Evolutionary conservation across 2,888 invertebrate species (phyloP).

Genomic region (Brassicogethes aeneus): DNA sequence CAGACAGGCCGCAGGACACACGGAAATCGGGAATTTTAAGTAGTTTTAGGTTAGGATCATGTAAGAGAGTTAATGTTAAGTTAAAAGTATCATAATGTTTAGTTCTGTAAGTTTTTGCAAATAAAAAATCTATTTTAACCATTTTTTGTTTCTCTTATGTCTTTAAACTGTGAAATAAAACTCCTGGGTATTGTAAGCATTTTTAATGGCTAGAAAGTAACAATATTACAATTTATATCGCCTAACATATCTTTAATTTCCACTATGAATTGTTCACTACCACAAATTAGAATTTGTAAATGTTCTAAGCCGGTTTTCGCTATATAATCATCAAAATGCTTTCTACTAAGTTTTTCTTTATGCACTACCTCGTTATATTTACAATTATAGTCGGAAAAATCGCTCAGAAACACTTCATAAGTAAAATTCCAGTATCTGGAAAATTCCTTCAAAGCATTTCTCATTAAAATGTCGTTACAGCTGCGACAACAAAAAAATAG

Average conservation of each 20-base stretch:
- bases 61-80: too few relatives aligned
- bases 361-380: conserved; percentile 49
- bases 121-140: too few relatives aligned
- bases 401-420: conserved; percentile 50
- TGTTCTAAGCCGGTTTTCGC: conserved; percentile 27
- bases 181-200: too few relatives aligned
- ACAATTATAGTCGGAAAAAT: conserved; percentile 13
- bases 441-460: conserved; percentile 51
- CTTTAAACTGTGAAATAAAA: too few relatives aligned
- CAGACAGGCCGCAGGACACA: conserved; percentile 74
- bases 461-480: conserved; percentile 50
- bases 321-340: conserved; percentile 35
- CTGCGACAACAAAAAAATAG: conserved; percentile 55
- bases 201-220: too few relatives aligned
- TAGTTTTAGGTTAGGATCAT: too few relatives aligned
- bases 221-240: too few relatives aligned
- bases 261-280: conserved; percentile 47
- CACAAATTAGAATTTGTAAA: conserved; percentile 52
- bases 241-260: too few relatives aligned
- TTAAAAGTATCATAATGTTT: too few relatives aligned
- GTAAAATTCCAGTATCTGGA: conserved; percentile 65
- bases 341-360: conserved; percentile 33
- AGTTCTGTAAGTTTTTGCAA: too few relatives aligned
- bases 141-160: too few relatives aligned
- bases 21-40: conserved; percentile 6